Conservation (phyloP, 2,888 invertebrate species). For the Pantelozetes paolii region DNA sequence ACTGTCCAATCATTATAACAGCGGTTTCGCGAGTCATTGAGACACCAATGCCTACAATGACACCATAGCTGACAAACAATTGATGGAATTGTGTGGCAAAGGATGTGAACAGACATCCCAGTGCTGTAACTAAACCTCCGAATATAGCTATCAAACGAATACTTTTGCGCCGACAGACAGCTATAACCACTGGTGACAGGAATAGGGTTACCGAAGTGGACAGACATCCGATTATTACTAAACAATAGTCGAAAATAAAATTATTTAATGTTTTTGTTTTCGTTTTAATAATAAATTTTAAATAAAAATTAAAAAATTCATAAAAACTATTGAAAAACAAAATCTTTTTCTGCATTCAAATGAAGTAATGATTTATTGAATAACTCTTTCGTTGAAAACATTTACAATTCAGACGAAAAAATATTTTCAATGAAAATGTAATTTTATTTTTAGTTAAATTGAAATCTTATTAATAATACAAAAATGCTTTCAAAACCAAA, state of each 20-base stretch:
- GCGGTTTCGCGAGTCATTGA: slow-evolving; percentile 80
- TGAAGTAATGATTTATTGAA: too few species aligned
- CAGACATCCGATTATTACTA: slow-evolving; percentile 77
- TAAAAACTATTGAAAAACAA: too few species aligned
- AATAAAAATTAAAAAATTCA: slow-evolving; percentile 6
- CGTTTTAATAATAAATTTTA: background rate
- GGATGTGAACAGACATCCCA: slow-evolving; percentile 81
- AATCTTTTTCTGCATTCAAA: too few species aligned
- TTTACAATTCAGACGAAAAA: too few species aligned
- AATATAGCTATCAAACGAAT: slow-evolving; percentile 82
- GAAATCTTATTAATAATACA: too few species aligned
- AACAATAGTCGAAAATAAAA: slow-evolving; percentile 52
- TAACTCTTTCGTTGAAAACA: too few species aligned
- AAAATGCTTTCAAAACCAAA: too few species aligned
- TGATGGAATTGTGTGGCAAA: slow-evolving; percentile 86
- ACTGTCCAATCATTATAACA: slow-evolving; percentile 82
- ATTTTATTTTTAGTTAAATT: too few species aligned
- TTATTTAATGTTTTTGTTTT: background rate
- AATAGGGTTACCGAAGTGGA: slow-evolving; percentile 73
- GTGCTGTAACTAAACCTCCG: slow-evolving; percentile 76
- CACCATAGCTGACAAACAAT: slow-evolving; percentile 77
- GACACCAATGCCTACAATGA: slow-evolving; percentile 68
- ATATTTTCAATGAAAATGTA: too few species aligned
- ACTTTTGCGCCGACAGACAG: slow-evolving; percentile 76
- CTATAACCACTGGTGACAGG: slow-evolving; percentile 76